These are phyloP conservation scores for Artemisiospiza belli DNA, from an alignment of 2,113 vertebrate species.

Conservation along the genomic window DNA sequence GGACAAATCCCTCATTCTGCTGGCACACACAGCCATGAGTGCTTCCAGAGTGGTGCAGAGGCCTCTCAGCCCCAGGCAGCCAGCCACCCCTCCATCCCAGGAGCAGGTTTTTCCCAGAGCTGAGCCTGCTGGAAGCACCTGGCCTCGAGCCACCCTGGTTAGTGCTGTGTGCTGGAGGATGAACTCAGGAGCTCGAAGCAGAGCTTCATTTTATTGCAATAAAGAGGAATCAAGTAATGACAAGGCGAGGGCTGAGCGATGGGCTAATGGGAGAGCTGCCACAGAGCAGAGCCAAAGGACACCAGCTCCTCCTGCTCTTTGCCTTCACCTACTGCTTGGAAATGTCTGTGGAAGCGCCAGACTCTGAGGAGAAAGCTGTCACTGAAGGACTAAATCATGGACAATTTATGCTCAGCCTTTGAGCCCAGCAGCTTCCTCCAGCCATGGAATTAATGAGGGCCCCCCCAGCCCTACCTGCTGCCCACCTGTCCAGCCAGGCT, in stretches of 20 bases:
- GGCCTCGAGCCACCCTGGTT: background rate
- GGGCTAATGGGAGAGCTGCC: background rate
- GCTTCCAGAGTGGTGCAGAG: background rate
- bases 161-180: background rate
- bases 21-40: fast-evolving
- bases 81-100: background rate
- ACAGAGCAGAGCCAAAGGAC: background rate
- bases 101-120: background rate
- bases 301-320: background rate
- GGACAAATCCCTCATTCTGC: background rate
- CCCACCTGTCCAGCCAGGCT: background rate
- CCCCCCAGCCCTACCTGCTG: background rate
- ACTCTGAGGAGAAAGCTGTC: background rate
- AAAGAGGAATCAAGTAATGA: constrained; percentile 10
- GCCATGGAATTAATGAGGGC: background rate
- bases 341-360: background rate
- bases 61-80: background rate
- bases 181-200: background rate
- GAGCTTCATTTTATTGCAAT: constrained; percentile 8
- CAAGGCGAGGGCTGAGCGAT: background rate
- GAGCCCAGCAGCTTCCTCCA: background rate
- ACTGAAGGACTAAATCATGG: background rate
- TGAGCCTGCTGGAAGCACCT: background rate
- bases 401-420: background rate
- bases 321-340: background rate